Percentiles rank a stretch among this genome's conserved stretches.
These are phyloP conservation scores for Chiloscyllium punctatum DNA, from an alignment of 2,797 vertebrate genomes.

Conservation along the genomic window DNA sequence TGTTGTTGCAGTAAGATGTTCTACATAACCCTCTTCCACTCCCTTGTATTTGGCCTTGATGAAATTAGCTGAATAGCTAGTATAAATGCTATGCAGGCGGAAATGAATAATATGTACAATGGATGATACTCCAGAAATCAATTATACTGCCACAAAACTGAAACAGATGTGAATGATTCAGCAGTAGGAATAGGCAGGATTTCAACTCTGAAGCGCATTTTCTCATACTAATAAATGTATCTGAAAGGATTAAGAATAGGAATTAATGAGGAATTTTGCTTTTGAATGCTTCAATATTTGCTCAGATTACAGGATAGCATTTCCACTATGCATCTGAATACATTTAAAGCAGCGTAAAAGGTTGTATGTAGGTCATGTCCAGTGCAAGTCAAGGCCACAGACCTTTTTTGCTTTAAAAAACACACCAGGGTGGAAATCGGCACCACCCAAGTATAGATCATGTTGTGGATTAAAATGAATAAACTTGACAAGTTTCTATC, in stretches of 20 bases:
- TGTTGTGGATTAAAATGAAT: background rate
- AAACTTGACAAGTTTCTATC: background rate
- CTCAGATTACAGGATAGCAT: background rate
- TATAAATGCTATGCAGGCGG: conserved; percentile 58
- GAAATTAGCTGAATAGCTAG: conserved; percentile 62
- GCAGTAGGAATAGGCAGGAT: conserved; percentile 65
- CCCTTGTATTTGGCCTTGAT: conserved; percentile 61
- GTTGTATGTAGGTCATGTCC: background rate
- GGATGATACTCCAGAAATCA: conserved; percentile 71
- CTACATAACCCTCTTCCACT: conserved; percentile 55
- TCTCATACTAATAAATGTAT: conserved; percentile 73
- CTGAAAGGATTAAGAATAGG: conserved; percentile 68
- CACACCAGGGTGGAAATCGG: background rate
- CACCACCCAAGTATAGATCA: background rate
- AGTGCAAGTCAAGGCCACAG: background rate
- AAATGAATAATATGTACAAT: conserved; percentile 62
- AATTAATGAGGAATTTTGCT: conserved; percentile 84
- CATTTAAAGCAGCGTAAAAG: background rate
- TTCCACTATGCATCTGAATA: background rate
- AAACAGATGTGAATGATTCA: conserved; percentile 63
- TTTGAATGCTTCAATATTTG: background rate
- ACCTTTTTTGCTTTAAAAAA: background rate
- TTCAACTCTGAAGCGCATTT: conserved; percentile 67
- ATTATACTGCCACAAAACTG: conserved; percentile 63
- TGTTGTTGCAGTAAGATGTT: conserved; percentile 59